These are phyloP conservation scores for Orthosia cruda DNA, from an alignment of 2,888 invertebrate species.

Conservation along the genomic window DNA sequence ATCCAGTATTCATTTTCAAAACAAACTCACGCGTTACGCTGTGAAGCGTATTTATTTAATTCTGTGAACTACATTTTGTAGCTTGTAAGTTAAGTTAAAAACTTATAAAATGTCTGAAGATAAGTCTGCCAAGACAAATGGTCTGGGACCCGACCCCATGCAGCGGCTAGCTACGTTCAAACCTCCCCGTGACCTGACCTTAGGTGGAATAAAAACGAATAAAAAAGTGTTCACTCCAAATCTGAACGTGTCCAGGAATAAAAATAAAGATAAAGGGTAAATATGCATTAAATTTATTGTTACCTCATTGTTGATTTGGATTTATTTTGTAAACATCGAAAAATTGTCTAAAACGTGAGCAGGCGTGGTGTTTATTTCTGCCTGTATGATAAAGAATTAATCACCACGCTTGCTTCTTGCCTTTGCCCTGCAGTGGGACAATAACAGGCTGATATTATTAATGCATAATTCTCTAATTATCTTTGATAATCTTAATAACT, in stretches of 20 bases:
- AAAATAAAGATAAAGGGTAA: conserved; percentile 90
- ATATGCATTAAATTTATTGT: not conserved
- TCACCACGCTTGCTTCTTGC: too few species aligned
- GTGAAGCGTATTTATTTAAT: conserved; percentile 10
- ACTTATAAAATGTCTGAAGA: conserved; percentile 80
- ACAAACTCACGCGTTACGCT: conserved; percentile 30
- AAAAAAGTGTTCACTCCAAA: conserved; percentile 93
- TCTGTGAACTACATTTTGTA: not conserved
- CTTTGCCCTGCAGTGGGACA: too few species aligned
- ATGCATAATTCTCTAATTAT: too few species aligned
- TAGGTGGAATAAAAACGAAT: conserved; percentile 89
- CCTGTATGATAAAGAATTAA: too few species aligned
- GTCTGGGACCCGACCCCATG: conserved; percentile 80
- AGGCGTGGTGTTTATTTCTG: too few species aligned
- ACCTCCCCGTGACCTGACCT: conserved; percentile 91
- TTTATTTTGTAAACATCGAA: not conserved
- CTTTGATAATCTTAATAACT: too few species aligned
- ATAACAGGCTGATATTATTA: too few species aligned
- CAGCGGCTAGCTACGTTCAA: conserved; percentile 90
- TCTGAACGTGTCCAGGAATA: conserved; percentile 92
- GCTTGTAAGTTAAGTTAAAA: not conserved
- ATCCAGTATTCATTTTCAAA: conserved; percentile 36
- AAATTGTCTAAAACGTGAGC: too few species aligned
- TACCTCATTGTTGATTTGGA: not conserved
- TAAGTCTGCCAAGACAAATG: conserved; percentile 79